Evolutionary conservation across 2,113 vertebrate species (phyloP), one percentile per base, ranked within the genome.

Genomic region (Chaenocephalus aceratus): DNA sequence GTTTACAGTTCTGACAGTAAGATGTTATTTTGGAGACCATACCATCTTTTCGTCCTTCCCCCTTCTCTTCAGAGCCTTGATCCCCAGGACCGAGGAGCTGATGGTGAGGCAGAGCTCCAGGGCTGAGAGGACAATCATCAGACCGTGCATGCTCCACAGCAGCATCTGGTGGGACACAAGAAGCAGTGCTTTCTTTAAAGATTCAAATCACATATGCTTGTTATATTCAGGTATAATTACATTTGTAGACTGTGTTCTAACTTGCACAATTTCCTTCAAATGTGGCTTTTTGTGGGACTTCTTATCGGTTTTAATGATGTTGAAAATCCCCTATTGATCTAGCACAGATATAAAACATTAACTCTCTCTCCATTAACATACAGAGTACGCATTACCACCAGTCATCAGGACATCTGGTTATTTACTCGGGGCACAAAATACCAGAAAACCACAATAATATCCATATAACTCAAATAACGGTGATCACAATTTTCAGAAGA

Each of bases 101-200:
- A 94, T 79, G 57, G 11, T 12, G 53, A 93, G 36, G 9, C 89
- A 93, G 59, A 94, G 60, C 78, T 91, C 92, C 74, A 95, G 73
- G 15, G 30, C 73, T 0, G 81, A 82, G 45, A 93, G 12, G 10
- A 81, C 53, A 5, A 94, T 89, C 81, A 94, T 64, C 63, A 94
- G 1, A 44, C 15, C 62, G 0, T 41, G 26, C 15, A 94, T 15
- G 53, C 88, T 44, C 36, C 9, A 10, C 0, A 11, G 0, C 0
- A 93, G 1, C 21, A 77, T 46, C 94, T 95, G 80, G 2, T 41
- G 15, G 26, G 41, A 64, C 2, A 68, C 30, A 54, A 58, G 30
- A 59, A 78, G 16, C 66, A 18, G 10, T 4, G 36, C 13, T 2
- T 30, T 6, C 41, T 59, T 60, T 11, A 15, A 52, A 18, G 16